Base-by-base conservation (phyloP, 2,113 vertebrate species). In the Glaucidium brasilianum region DNA sequence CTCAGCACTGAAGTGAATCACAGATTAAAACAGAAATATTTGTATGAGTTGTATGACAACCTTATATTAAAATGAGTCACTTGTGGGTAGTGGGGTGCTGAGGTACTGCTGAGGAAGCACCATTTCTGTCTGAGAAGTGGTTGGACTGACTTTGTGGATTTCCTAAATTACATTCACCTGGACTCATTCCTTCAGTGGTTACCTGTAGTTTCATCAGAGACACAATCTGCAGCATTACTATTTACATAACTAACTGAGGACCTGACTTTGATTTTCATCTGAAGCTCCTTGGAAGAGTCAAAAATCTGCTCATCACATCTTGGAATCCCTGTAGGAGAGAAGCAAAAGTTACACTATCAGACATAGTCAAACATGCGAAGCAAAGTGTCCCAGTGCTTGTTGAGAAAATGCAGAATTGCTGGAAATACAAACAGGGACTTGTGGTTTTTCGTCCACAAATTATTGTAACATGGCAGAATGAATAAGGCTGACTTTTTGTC, bases 221-320 rank as follows among this genome's bases (percentile, higher is more conserved):
- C 59, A 95, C 32, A 96, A 94, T 95, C 69, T 76, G 56, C 88
- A 96, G 50, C 74, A 63, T 84, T 94, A 89, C 53, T 89, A 23
- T 64, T 91, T 84, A 68, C 41, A 27, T 69, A 82, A 45, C 52
- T 93, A 91, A 80, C 14, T 77, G 80, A 93, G 52, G 71, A 91
- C 18, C 63, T 97, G 74, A 83, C 29, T 97, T 92, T 41, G 56
- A 78, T 93, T 84, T 89, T 93, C 73, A 97, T 4, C 53, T 85
- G 56, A 94, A 84, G n/a, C 4, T 72, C 32, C 39, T 85, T n/a
- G 10, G 41, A 68, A 95, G 60, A 91, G 37, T 79, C 47, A 97
- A 67, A 94, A 82, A 83, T 90, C 74, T 94, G 27, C 86, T 64
- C 75, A 72, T 37, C 8, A 53, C 11, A 11, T 41, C 15, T 15